Evolutionary conservation across 2,797 vertebrate species (phyloP), one percentile per base, ranked within the genome.

Genomic region (Pyrocephalus nanus): DNA sequence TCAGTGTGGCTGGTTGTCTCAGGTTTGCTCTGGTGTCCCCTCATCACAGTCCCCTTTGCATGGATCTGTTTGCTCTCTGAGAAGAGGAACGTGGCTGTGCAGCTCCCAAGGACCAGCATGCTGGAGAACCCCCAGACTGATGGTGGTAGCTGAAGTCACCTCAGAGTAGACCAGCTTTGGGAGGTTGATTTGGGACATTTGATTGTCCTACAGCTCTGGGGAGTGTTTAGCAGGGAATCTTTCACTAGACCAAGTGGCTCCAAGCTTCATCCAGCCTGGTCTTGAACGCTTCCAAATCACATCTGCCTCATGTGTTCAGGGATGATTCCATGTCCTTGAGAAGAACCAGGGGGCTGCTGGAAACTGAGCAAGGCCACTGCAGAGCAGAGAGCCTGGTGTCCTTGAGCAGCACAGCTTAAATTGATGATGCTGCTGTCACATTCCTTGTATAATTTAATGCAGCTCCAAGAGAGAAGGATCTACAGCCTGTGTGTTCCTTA

Each of bases 91-190:
- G 0, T 13, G 66, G 50, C 2, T 15, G 27, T 19, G 60, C 61
- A 83, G 79, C n/a, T 54, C 30, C 48, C n/a, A 27, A 13, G 86
- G 47, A 47, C 23, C 36, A 55, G 47, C 26, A 3, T 8, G 1
- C 3, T 5, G 0, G 32, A 47, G 45, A 7, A 30, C 2, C 32
- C 22, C 12, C 26, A 18, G 12, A 1, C 3, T 22, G 17, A 12
- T 27, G 53, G 10, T 53, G 57, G 48, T 2, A 8, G 26, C 65
- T 54, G 50, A 27, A 43, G 19, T 34, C 5, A 2, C 32, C 50
- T 50, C 25, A 3, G 70, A 32, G 47, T 50, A 69, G 30, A 19
- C 19, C 22, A 14, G 1, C 62, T 43, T 26, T 70, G 69, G 72
- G 69, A 57, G 27, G 53, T 4, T 43, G 48, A 3, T 57, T 70